A percentile compares a stretch with the other conserved stretches of the same genome.
Conservation (phyloP, 1,140 invertebrate species). For the Colletes latitarsis region DNA sequence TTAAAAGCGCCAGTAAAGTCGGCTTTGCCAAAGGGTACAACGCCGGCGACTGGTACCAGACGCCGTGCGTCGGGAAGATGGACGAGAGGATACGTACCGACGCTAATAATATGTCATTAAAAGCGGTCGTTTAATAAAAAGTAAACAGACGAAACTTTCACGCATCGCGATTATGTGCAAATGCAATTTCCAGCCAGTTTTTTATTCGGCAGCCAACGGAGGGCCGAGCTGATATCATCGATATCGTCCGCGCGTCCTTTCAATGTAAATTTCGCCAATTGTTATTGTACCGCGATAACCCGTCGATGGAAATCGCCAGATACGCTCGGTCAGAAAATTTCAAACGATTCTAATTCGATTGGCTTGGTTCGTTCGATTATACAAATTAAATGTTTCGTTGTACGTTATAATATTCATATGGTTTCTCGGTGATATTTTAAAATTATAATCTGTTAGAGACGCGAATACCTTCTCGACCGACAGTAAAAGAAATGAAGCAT, state of each 20-base stretch:
- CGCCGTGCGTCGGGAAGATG: constrained; percentile 51
- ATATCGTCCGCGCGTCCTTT: neutral
- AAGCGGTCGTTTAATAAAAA: constrained; percentile 13
- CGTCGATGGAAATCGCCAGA: neutral
- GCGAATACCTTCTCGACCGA: too few species aligned
- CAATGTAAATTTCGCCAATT: constrained; percentile 21
- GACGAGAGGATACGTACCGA: constrained; percentile 38
- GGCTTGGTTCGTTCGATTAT: too few species aligned
- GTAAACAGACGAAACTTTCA: neutral
- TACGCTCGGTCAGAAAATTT: too few species aligned
- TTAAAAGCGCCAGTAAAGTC: constrained; percentile 69
- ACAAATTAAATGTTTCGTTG: too few species aligned
- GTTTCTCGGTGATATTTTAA: too few species aligned
- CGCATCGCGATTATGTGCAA: constrained; percentile 50
- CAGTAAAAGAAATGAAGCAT: neutral
- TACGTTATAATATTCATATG: too few species aligned
- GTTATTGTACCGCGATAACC: neutral
- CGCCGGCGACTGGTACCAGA: constrained; percentile 35
- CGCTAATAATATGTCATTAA: constrained; percentile 59
- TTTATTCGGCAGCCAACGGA: neutral
- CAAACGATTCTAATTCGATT: too few species aligned
- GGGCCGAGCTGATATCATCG: neutral
- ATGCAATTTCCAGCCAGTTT: constrained; percentile 7
- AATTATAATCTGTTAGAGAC: too few species aligned
- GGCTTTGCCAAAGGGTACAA: constrained; percentile 55